Conservation (phyloP, 2,797 vertebrate species). For the Notolabrus celidotus region DNA sequence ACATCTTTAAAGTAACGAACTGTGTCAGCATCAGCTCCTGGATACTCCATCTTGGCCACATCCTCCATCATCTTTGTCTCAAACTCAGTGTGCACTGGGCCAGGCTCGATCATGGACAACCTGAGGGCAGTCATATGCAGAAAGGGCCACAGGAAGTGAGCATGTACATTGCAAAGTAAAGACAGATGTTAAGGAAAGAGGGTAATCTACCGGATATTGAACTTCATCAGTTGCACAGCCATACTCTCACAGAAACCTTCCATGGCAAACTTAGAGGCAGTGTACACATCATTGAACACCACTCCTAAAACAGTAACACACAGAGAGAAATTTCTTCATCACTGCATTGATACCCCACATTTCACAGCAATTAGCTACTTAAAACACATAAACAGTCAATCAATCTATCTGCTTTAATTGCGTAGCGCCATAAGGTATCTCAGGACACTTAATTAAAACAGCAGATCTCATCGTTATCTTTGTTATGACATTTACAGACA, state of each 20-base stretch:
- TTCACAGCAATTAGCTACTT: background rate
- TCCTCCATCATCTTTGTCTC: conserved; percentile 93
- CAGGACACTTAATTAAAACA: too few relatives aligned
- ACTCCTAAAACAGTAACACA: conserved; percentile 83
- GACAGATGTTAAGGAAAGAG: conserved; percentile 31
- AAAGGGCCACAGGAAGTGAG: conserved; percentile 4
- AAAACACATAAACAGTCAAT: conserved; percentile 3
- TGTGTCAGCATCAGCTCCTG: conserved; percentile 87
- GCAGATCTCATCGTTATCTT: too few relatives aligned
- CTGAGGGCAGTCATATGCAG: conserved; percentile 70
- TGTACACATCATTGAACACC: conserved; percentile 94
- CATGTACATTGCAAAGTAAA: conserved; percentile 13
- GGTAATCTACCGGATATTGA: conserved; percentile 90
- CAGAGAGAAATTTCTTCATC: conserved; percentile 9
- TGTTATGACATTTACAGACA: too few relatives aligned
- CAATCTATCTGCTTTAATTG: background rate
- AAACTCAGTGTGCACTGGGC: conserved; percentile 93
- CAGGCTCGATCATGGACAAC: conserved; percentile 93
- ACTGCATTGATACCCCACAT: background rate
- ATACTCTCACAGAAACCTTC: conserved; percentile 97
- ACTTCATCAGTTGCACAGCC: conserved; percentile 93
- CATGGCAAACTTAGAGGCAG: conserved; percentile 95
- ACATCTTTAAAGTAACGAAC: conserved; percentile 90
- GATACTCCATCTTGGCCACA: conserved; percentile 87
- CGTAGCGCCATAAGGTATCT: too few relatives aligned